Base-by-base conservation (phyloP, 2,888 invertebrate species). In the Poecilus cupreus region DNA sequence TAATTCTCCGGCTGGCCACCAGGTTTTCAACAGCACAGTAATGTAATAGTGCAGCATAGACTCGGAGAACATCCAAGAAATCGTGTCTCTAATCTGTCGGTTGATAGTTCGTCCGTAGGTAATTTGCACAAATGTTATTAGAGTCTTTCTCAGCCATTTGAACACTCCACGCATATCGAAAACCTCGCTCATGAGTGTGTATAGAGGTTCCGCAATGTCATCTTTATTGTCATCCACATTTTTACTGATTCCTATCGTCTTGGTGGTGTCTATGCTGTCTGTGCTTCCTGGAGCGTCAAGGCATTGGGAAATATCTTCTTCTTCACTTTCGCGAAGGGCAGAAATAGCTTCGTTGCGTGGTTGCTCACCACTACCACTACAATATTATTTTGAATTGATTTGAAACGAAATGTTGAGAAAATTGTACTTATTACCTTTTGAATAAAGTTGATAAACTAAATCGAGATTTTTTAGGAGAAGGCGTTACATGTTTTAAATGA, bases 71-170 rank as follows among this genome's bases (percentile, higher is more conserved):
- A 96, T 89, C 94, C 96, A 97, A 26, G 94, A 92, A 74, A 97
- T 94, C 0, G 95, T 96, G 86, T 97, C 97, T 84, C 96, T 92
- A 76, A 97, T 94, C 92, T 97, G 97, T 84, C 96, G 94, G 88
- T 97, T 97, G 60, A 97, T 97, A 81, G 96, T 97, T 83, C 96
- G 91, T n/a, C 97, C 97, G 87, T 96, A 97, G 0, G 96, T 96
- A 82, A 96, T 94, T 89, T 97, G 97, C 22, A 97, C 97, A 89
- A 97, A 97, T 1, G 95, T 95, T 84, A 97, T 97, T 18, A 97
- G 91, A 20, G 96, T 96, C 87, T 95, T 94, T 83, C 97, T 90
- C 26, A 97, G 90, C 94, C 96, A 96, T 76, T 95, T 94, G 87
- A 97, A 96, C 26, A 96, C 94, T 0, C 97, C 97, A 75, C 95